Evolutionary conservation across 2,113 vertebrate species (phyloP).

Genomic region (Chionomys nivalis): DNA sequence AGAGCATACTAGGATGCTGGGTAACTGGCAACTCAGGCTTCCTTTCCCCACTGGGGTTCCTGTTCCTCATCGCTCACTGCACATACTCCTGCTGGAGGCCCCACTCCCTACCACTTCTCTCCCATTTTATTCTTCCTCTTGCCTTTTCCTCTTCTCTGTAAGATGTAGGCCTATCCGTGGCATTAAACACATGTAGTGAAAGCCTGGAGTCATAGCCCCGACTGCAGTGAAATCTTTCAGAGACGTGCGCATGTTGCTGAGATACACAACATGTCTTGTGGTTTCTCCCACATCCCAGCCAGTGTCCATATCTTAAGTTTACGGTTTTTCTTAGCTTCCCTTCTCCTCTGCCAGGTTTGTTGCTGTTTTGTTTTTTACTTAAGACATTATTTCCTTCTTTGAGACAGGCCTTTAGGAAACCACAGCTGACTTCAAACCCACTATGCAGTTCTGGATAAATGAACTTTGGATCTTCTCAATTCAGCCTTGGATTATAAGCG

Average conservation of each 20-base stretch:
- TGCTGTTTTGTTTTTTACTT: not conserved
- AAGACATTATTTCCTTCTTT: too few relatives aligned
- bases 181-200: not conserved
- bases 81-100: rapidly evolving
- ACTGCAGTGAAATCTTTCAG: not conserved
- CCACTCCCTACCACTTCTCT: not conserved
- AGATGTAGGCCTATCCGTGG: not conserved
- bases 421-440: too few relatives aligned
- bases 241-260: not conserved
- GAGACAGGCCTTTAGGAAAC: too few relatives aligned
- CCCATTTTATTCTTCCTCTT: not conserved
- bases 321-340: not conserved
- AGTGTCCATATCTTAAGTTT: not conserved
- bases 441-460: too few relatives aligned
- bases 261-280: not conserved
- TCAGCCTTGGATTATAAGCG: too few relatives aligned
- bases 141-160: not conserved
- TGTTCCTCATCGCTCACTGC: too few relatives aligned
- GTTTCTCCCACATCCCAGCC: not conserved
- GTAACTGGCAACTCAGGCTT: not conserved
- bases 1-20: not conserved
- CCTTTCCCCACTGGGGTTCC: not conserved
- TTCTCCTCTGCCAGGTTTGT: not conserved
- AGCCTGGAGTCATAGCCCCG: not conserved
- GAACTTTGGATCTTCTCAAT: too few relatives aligned